Conservation (phyloP, 2,888 invertebrate species). For the Flabesymbios commensalis region DNA sequence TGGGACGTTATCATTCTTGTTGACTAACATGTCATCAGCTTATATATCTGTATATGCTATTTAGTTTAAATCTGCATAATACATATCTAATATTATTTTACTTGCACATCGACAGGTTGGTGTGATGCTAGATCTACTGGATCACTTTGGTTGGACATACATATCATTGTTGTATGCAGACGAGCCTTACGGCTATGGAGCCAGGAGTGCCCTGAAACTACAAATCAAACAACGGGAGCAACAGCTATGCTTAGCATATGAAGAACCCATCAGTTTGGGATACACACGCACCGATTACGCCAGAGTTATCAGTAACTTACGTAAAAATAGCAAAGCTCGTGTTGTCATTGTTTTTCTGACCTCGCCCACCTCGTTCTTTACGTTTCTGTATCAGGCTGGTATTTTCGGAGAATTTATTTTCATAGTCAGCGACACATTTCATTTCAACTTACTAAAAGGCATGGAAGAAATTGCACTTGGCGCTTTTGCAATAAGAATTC, state of each 20-base stretch:
- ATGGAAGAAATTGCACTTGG: too few relatives aligned
- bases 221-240: not conserved
- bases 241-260: constrained; percentile 14
- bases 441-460: too few relatives aligned
- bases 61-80: too few relatives aligned
- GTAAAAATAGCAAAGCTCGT: not conserved
- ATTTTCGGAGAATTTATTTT: constrained; percentile 5
- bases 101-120: too few relatives aligned
- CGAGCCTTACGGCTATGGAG: constrained; percentile 61
- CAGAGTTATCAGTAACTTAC: not conserved
- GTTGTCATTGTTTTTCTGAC: constrained; percentile 16
- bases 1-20: too few relatives aligned
- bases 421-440: constrained; percentile 7
- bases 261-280: constrained; percentile 4
- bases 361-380: not conserved
- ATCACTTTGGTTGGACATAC: constrained; percentile 72
- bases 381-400: not conserved
- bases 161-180: constrained; percentile 76
- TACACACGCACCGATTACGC: not conserved
- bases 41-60: too few relatives aligned
- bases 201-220: constrained; percentile 30
- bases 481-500: too few relatives aligned
- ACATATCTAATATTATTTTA: too few relatives aligned
- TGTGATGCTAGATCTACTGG: constrained; percentile 39
- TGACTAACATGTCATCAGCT: too few relatives aligned